Base-by-base conservation (phyloP, 2,113 vertebrate species). In the Sigmodon hispidus region DNA sequence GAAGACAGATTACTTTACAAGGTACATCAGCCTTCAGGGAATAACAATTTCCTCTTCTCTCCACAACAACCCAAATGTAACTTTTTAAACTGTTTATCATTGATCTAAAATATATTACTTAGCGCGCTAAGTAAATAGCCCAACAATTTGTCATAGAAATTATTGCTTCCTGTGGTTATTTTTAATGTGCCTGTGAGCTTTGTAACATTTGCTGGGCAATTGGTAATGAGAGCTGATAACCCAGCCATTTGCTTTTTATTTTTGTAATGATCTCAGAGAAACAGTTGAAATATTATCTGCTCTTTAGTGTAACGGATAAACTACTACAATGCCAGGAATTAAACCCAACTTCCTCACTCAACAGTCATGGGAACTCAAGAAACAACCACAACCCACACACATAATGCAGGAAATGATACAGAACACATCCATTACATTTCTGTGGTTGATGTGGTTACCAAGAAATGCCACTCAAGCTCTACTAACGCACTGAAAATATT, bases 21-120 rank as follows among this genome's bases (percentile, higher is more conserved):
- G 98, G 98, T 99, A 98, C 95, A 98, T 98, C 98, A 98, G 98
- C 98, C 99, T 98, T 89, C 95, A 65, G 99, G 98, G 99, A 99
- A 98, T 94, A 97, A 85, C 97, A 98, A 98, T 99, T 99, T 99
- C 98, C 99, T 98, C 98, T 98, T 98, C 98, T 97, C 89, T 96
- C 97, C 97, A 97, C 97, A 98, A 98, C 97, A 98, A 98, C 97
- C 98, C 98, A 98, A 98, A 98, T 96, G 96, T 96, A 99, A 98
- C 98, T 98, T 98, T 98, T 98, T 97, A 98, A 99, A 98, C 96
- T 98, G 97, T 99, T 99, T 99, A 99, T 99, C 98, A 99, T 99
- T 99, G 98, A 99, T 99, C 98, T 98, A 98, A 99, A 98, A 98
- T 98, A 98, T 98, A 99, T 99, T 98, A 98, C 98, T 99, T 97